Evolutionary conservation across 2,888 invertebrate species (phyloP).

Genomic region (Sphaeridia pumilis): DNA sequence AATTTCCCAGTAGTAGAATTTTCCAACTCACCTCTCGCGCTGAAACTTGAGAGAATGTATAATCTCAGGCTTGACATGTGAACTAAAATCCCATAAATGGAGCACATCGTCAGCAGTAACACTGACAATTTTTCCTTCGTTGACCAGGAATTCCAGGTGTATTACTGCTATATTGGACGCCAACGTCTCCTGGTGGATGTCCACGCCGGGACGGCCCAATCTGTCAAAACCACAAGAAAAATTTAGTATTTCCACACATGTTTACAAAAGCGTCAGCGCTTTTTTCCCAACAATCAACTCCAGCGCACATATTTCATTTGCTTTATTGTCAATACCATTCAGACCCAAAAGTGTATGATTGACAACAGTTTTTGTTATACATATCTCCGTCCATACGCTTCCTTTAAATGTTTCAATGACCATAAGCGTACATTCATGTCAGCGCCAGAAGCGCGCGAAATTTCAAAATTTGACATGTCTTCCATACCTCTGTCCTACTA

Average conservation of each 20-base stretch:
- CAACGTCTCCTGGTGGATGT: slow-evolving; percentile 84
- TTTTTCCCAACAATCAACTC: too few species aligned
- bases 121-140: slow-evolving; percentile 93
- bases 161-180: slow-evolving; percentile 55
- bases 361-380: too few species aligned
- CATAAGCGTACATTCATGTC: too few species aligned
- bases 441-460: too few species aligned
- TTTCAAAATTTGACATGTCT: too few species aligned
- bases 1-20: background rate
- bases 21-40: slow-evolving; percentile 65
- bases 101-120: slow-evolving; percentile 91
- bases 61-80: slow-evolving; percentile 76
- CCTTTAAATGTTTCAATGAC: too few species aligned
- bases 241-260: background rate
- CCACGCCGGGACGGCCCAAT: slow-evolving; percentile 93
- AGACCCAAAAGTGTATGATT: too few species aligned
- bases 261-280: too few species aligned
- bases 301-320: too few species aligned
- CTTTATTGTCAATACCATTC: too few species aligned
- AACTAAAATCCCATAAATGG: slow-evolving; percentile 94
- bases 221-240: slow-evolving; percentile 44
- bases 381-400: too few species aligned
- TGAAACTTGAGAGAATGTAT: slow-evolving; percentile 96
- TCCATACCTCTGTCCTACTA: too few species aligned
- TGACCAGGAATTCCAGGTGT: slow-evolving; percentile 86